These are phyloP conservation scores for Dione vanillae DNA, from an alignment of 2,888 invertebrate genomes.

Conservation along the genomic window DNA sequence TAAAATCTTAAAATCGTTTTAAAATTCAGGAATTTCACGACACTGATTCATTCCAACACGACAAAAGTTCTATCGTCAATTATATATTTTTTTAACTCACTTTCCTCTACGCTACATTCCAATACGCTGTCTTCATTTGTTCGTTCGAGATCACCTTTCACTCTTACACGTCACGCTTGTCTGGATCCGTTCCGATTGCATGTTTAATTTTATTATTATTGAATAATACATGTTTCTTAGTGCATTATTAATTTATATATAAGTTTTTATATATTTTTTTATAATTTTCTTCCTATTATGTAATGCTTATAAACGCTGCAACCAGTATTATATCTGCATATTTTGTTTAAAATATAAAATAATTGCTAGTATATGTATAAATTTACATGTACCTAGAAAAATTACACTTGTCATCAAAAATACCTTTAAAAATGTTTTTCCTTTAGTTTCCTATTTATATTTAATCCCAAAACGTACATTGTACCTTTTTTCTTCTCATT, in stretches of 20 bases:
- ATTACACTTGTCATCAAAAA: too few relatives aligned
- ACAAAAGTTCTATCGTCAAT: conserved; percentile 31
- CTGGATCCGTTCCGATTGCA: conserved; percentile 20
- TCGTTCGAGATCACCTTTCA: conserved; percentile 50
- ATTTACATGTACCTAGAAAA: too few relatives aligned
- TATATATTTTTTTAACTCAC: conserved; percentile 43
- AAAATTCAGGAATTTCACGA: conserved; percentile 17
- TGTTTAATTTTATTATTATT: conserved; percentile 4
- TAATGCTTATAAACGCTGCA: too few relatives aligned
- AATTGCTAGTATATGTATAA: too few relatives aligned
- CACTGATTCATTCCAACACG: conserved; percentile 37
- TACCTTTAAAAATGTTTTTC: too few relatives aligned
- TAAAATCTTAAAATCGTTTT: not conserved
- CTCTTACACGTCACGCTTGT: conserved; percentile 32
- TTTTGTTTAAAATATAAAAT: too few relatives aligned
- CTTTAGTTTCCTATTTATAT: too few relatives aligned
- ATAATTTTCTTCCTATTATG: not conserved
- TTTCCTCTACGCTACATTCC: conserved; percentile 51
- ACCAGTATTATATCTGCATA: too few relatives aligned
- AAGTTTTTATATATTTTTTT: not conserved
- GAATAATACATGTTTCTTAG: not conserved
- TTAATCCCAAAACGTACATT: too few relatives aligned
- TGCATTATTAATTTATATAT: not conserved
- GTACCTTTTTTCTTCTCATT: too few relatives aligned
- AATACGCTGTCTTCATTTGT: conserved; percentile 45